Base-by-base conservation (phyloP, 2,113 vertebrate species). In the Lontra canadensis region DNA sequence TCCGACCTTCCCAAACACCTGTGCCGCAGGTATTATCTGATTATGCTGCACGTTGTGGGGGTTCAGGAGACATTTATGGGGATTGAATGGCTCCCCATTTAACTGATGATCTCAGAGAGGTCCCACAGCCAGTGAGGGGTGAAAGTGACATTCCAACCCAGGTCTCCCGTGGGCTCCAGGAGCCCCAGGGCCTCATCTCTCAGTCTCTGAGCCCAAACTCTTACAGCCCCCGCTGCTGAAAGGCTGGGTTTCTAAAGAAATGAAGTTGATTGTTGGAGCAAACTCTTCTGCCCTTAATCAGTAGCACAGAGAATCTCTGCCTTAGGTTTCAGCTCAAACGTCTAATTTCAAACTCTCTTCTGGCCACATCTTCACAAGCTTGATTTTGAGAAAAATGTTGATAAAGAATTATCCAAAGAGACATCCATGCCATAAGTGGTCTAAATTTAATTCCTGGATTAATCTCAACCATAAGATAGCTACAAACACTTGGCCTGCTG, bases 371-470 rank as follows among this genome's bases (percentile, higher is more conserved):
- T 73, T 84, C 88, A 78, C 67, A 78, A 73, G 7, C 59, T 78
- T 82, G 25, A 39, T 86, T 93, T 82, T 89, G 76, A 59, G 52
- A 88, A 95, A 23, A 86, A n/a, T 36, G 14, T 90, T 86, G 42
- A 42, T 73, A 39, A 95, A 52, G 26, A 94, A 81, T 84, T 90
- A 80, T 47, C 63, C 93, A 44, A 96, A 90, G 85, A 93, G 26
- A 65, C 61, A 11, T 20, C 55, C 47, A 1, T 67, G 13, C 20
- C 47, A 20, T 88, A 63, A 74, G 79, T 80, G 86, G 57, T 87
- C 92, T 65, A 90, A 47, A 69, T 96, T 69, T 90, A 74, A 85
- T 80, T 93, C 74, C 67, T 86, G 47, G 61, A 88, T 69, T 1
- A 31, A 83, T 23, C n/a, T 49, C 55, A 57, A 11, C 65, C 36